Percentiles rank a stretch among this genome's conserved stretches.
Conservation (phyloP, 1,140 invertebrate genomes). For the Alviniconcha marisindica region DNA sequence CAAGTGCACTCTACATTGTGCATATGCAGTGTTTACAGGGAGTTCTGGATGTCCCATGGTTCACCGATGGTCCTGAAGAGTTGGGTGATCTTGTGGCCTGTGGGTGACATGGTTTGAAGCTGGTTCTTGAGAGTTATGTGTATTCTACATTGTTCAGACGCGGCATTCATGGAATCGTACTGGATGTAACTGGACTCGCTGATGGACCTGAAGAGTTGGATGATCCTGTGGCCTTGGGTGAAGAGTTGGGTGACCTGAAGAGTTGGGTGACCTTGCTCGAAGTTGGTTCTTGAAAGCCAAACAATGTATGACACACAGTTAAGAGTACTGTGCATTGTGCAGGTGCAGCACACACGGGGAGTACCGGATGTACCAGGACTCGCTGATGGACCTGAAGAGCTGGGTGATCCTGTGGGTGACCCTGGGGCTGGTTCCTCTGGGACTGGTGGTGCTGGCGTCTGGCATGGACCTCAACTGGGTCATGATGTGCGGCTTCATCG, state of each 20-base stretch:
- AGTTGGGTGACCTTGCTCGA: conserved; percentile 52
- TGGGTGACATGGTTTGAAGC: conserved; percentile 50
- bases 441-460: conserved; percentile 53
- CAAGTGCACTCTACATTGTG: background rate
- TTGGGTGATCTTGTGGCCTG: conserved; percentile 67
- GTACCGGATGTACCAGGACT: conserved; percentile 54
- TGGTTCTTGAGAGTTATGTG: conserved; percentile 40
- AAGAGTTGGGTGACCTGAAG: conserved; percentile 69
- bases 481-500: conserved; percentile 62
- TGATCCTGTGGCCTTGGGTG: conserved; percentile 68
- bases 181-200: conserved; percentile 60
- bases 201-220: conserved; percentile 66
- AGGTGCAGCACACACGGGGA: conserved; percentile 46
- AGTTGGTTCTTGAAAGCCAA: too few species aligned
- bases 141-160: conserved; percentile 3
- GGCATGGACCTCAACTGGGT: conserved; percentile 66
- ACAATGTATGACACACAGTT: too few species aligned
- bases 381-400: conserved; percentile 57
- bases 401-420: conserved; percentile 71
- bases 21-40: conserved; percentile 39
- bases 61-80: conserved; percentile 62
- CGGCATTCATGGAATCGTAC: conserved; percentile 43
- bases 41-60: conserved; percentile 50
- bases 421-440: conserved; percentile 60
- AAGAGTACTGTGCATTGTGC: too few species aligned